Evolutionary conservation across 2,888 invertebrate genomes (phyloP).

Genomic region (Magallana nippona): DNA sequence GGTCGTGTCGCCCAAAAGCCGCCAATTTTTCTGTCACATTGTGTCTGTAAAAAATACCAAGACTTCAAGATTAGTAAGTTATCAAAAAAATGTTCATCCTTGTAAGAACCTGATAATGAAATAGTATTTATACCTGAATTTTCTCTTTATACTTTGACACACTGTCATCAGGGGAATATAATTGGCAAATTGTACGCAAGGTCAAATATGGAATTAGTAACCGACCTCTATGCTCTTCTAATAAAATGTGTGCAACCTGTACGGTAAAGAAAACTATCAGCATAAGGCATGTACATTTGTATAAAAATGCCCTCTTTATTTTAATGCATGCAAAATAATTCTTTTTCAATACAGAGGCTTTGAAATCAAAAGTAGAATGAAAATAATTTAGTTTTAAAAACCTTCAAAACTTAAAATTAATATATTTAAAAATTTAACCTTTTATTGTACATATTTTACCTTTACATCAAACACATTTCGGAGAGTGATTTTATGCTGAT

Average conservation of each 20-base stretch:
- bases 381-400: no score
- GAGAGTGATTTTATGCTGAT: conserved; percentile 51
- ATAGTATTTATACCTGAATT: conserved; percentile 34
- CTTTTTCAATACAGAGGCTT: no score
- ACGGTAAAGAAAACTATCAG: no score
- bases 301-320: no score
- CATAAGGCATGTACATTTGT: no score
- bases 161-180: conserved; percentile 45
- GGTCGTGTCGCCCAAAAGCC: conserved; percentile 51
- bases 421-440: not conserved
- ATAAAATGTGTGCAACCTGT: conserved; percentile 50
- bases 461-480: conserved; percentile 57
- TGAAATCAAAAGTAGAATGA: not conserved
- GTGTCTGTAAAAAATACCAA: not conserved
- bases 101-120: not conserved
- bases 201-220: conserved; percentile 41
- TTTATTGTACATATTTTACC: conserved; percentile 32
- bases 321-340: no score
- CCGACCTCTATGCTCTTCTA: conserved; percentile 51
- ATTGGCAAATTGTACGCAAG: conserved; percentile 42
- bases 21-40: not conserved
- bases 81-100: no score
- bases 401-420: not conserved
- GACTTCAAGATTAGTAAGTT: not conserved
- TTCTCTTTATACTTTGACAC: conserved; percentile 49